Evolutionary conservation across 2,888 invertebrate species (phyloP).

Genomic region (Carterocephalus palaemon): DNA sequence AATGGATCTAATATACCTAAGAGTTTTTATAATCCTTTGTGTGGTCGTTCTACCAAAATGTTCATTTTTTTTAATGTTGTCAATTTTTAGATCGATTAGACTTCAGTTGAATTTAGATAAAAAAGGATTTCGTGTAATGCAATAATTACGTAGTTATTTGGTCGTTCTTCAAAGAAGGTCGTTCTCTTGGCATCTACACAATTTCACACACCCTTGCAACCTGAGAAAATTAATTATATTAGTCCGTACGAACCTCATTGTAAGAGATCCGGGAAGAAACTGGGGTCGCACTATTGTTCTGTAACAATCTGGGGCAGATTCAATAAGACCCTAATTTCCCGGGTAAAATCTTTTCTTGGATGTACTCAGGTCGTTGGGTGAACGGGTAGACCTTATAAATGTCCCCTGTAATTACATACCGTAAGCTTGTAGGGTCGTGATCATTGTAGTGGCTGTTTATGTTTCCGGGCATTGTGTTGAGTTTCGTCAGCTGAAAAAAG

Average conservation of each 20-base stretch:
- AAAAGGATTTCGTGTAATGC: too few species aligned
- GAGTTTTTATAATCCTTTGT: too few species aligned
- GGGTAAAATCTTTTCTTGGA: conserved; percentile 32
- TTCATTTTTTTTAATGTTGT: too few species aligned
- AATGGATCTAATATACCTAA: too few species aligned
- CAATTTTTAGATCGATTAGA: too few species aligned
- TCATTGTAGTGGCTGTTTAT: conserved; percentile 17
- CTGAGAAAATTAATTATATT: conserved; percentile 1
- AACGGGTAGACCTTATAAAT: conserved; percentile 21
- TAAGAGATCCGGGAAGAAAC: conserved; percentile 12
- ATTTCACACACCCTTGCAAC: neutral
- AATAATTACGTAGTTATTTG: too few species aligned
- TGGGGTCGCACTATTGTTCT: conserved; percentile 14
- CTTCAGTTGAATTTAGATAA: too few species aligned
- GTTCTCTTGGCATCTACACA: too few species aligned
- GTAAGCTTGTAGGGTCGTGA: conserved; percentile 1
- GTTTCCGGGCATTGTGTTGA: conserved; percentile 2
- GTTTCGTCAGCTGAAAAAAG: conserved; percentile 1
- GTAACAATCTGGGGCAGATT: conserved; percentile 23
- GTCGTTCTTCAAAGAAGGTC: too few species aligned
- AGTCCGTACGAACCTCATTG: conserved; percentile 8
- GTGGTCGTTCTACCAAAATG: too few species aligned
- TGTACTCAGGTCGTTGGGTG: conserved; percentile 5
- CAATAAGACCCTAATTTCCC: conserved; percentile 35
- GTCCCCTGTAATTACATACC: conserved; percentile 16